Percentiles rank a stretch among this genome's conserved stretches.
Conservation (phyloP, 2,888 invertebrate species). For the Melanotus villosus region DNA sequence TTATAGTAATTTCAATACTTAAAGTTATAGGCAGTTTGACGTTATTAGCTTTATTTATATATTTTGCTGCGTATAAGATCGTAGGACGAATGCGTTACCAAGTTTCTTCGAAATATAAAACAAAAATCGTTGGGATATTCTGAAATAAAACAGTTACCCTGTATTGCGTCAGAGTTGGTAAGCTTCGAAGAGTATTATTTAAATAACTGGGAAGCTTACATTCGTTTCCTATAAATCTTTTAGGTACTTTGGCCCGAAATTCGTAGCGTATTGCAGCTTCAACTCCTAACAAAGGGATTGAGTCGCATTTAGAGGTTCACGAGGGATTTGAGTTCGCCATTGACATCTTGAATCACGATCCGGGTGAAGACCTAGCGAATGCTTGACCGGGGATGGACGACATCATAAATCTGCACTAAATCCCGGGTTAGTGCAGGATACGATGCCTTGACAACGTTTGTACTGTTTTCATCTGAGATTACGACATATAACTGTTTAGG, state of each 20-base stretch:
- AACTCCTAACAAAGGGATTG: constrained; percentile 37
- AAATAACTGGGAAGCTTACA: constrained; percentile 32
- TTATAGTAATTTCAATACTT: too few species aligned
- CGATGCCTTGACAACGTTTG: constrained; percentile 37
- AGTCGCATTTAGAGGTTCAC: constrained; percentile 35
- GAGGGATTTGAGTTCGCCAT: constrained; percentile 34
- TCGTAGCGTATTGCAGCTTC: constrained; percentile 34
- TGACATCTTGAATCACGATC: constrained; percentile 38
- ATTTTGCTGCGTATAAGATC: too few species aligned
- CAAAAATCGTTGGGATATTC: too few species aligned
- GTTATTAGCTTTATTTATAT: too few species aligned
- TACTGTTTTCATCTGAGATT: constrained; percentile 38
- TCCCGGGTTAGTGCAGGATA: constrained; percentile 32
- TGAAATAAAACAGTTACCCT: not conserved
- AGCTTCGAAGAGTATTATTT: constrained; percentile 19
- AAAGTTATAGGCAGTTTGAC: too few species aligned
- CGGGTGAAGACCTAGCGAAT: constrained; percentile 38
- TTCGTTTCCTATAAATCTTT: constrained; percentile 36
- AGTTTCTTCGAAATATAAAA: too few species aligned
- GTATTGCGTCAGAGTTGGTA: not conserved
- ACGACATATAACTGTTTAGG: constrained; percentile 30
- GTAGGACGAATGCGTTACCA: too few species aligned
- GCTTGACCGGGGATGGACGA: constrained; percentile 38
- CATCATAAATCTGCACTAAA: constrained; percentile 39
- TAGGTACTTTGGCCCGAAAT: constrained; percentile 32